Conservation (phyloP, 2,888 invertebrate genomes). For the Drosophila setosimentum region DNA sequence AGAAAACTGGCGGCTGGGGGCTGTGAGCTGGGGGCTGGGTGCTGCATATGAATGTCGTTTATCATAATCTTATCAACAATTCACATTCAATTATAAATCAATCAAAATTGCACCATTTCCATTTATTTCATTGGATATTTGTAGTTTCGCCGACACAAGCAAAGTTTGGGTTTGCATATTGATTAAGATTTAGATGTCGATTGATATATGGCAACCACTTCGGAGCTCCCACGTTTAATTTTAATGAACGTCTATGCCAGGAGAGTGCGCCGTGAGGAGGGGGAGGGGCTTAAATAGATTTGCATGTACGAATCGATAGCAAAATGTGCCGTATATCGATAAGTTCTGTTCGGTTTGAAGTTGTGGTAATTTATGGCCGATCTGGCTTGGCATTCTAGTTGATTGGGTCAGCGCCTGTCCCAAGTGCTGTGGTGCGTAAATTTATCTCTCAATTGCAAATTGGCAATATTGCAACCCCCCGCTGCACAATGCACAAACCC, state of each 20-base stretch:
- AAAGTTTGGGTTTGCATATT: constrained; percentile 45
- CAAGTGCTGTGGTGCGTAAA: constrained; percentile 66
- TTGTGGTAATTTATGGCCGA: constrained; percentile 28
- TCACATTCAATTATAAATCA: constrained; percentile 84
- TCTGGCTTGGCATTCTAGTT: constrained; percentile 51
- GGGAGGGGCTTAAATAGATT: constrained; percentile 52
- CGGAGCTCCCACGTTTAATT: constrained; percentile 73
- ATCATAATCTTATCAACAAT: constrained; percentile 84
- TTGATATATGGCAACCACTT: constrained; percentile 69
- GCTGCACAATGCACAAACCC: constrained; percentile 28
- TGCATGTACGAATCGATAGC: constrained; percentile 38
- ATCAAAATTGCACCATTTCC: constrained; percentile 83
- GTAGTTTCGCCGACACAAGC: constrained; percentile 68
- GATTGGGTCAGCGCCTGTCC: constrained; percentile 65
- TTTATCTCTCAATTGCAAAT: constrained; percentile 66
- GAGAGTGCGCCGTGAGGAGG: not conserved
- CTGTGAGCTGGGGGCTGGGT: constrained; percentile 23
- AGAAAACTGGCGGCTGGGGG: not conserved
- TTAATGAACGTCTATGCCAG: constrained; percentile 37
- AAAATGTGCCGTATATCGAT: constrained; percentile 27
- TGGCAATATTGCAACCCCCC: constrained; percentile 55
- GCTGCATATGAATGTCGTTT: constrained; percentile 75
- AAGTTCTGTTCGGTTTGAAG: constrained; percentile 27
- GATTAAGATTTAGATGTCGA: constrained; percentile 52
- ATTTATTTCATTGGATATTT: constrained; percentile 64